Conservation (phyloP, 1,140 invertebrate species). For the Drosophila arizonae region DNA sequence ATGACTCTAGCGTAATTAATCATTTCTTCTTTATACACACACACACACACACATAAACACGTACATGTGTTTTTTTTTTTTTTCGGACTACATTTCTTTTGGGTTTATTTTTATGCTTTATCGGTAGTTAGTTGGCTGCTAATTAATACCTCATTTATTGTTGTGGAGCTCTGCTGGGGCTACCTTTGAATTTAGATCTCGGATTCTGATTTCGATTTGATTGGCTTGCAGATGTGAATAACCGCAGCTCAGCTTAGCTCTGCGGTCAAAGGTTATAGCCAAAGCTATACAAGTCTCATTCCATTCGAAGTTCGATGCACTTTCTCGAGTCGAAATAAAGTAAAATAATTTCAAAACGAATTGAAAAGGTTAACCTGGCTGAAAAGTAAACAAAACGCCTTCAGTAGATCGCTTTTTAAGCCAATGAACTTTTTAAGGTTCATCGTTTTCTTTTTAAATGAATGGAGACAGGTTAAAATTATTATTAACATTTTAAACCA, state of each 20-base stretch:
- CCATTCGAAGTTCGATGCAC: neutral
- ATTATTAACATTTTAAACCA: too few relatives aligned
- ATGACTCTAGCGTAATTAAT: slow-evolving; percentile 70
- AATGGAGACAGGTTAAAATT: too few relatives aligned
- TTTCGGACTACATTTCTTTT: slow-evolving; percentile 24
- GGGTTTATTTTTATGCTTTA: slow-evolving; percentile 5
- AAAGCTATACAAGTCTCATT: neutral
- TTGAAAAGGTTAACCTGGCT: neutral
- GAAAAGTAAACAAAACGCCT: too few relatives aligned
- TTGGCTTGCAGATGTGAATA: slow-evolving; percentile 27
- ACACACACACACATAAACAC: neutral
- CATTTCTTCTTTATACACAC: slow-evolving; percentile 53
- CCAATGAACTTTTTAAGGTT: too few relatives aligned
- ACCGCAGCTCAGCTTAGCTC: neutral
- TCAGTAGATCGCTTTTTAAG: too few relatives aligned
- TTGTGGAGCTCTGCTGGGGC: slow-evolving; percentile 35
- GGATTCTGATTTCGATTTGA: slow-evolving; percentile 28
- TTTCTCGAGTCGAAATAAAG: neutral
- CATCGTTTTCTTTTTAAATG: too few relatives aligned
- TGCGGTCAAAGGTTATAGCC: slow-evolving; percentile 11
- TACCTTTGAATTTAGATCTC: slow-evolving; percentile 31
- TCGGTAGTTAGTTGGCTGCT: slow-evolving; percentile 63
- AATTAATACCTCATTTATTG: slow-evolving; percentile 77
- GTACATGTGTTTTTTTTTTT: slow-evolving; percentile 29
- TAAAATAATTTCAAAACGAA: neutral